A percentile compares a stretch with the other conserved stretches of the same genome.
phyloP scores from a whole-genome alignment of 2,888 invertebrate species.

The Monoplex corrugatus region DNA sequence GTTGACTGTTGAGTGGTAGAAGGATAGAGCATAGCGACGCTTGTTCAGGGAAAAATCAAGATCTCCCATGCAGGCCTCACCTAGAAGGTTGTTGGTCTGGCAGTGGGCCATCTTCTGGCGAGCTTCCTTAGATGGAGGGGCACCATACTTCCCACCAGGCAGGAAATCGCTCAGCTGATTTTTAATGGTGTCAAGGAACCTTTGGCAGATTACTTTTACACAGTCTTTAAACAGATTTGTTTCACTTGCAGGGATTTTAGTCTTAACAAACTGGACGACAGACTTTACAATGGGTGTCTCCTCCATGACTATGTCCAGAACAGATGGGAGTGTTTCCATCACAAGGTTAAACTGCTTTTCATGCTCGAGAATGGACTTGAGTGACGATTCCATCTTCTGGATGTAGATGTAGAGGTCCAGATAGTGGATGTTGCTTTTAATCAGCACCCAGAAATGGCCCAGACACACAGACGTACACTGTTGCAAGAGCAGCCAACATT shows the following conservation, averaged over 20 bases:
- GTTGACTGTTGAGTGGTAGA: too few relatives aligned
- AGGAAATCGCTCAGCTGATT: background rate
- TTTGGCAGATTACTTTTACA: too few relatives aligned
- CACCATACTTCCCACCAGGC: background rate
- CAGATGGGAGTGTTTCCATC: background rate
- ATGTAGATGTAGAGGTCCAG: conserved; percentile 12
- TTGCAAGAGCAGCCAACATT: background rate
- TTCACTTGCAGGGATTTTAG: background rate
- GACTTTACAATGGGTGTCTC: background rate
- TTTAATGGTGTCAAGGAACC: background rate
- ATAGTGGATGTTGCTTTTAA: background rate
- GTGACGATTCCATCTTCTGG: background rate
- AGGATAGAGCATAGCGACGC: too few relatives aligned
- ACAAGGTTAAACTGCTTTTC: background rate
- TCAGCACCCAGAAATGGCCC: conserved; percentile 1
- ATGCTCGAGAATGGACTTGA: background rate
- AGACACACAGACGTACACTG: background rate
- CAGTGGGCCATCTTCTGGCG: background rate
- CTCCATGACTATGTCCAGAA: background rate
- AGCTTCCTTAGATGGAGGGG: background rate
- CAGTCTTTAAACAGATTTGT: background rate
- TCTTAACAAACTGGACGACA: background rate
- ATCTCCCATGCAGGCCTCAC: background rate
- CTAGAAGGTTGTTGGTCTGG: background rate
- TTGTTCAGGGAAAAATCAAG: too few relatives aligned